Evolutionary conservation across 2,113 vertebrate species (phyloP).

Genomic region (Nansenia antarctica): DNA sequence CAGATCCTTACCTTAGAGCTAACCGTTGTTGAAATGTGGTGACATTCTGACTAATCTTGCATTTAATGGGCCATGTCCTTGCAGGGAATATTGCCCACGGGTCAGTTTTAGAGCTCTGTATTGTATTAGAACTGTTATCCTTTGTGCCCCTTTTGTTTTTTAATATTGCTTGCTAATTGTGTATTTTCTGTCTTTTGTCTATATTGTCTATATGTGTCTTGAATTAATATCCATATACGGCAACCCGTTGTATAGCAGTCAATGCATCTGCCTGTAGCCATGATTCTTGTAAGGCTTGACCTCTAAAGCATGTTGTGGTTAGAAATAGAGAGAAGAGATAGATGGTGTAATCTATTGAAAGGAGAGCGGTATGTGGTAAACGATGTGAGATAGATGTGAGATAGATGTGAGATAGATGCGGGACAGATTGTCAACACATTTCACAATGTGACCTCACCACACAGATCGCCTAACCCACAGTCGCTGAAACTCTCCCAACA

Average conservation of each 20-base stretch:
- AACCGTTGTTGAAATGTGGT: constrained; percentile 4
- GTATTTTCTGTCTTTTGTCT: neutral
- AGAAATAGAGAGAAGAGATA: neutral
- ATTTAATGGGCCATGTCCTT: neutral
- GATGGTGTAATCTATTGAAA: too few relatives aligned
- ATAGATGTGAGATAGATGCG: neutral
- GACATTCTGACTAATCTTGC: neutral
- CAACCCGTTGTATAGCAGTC: neutral
- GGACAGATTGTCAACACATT: neutral
- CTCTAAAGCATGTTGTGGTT: neutral
- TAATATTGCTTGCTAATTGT: neutral
- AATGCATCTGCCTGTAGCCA: neutral
- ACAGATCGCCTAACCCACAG: neutral
- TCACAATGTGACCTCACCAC: constrained; percentile 6
- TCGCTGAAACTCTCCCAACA: constrained; percentile 24
- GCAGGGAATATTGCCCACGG: neutral
- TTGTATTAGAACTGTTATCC: neutral
- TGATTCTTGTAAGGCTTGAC: neutral
- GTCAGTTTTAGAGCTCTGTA: neutral
- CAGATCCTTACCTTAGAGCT: neutral
- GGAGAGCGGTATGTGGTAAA: neutral
- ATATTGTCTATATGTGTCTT: neutral
- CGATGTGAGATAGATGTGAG: neutral
- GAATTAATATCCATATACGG: neutral
- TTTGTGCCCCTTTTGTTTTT: neutral